A percentile compares a stretch with the other conserved stretches of the same genome.
These are phyloP conservation scores for Sarcophaga caerulescens DNA, from an alignment of 2,888 invertebrate species.

Conservation along the genomic window DNA sequence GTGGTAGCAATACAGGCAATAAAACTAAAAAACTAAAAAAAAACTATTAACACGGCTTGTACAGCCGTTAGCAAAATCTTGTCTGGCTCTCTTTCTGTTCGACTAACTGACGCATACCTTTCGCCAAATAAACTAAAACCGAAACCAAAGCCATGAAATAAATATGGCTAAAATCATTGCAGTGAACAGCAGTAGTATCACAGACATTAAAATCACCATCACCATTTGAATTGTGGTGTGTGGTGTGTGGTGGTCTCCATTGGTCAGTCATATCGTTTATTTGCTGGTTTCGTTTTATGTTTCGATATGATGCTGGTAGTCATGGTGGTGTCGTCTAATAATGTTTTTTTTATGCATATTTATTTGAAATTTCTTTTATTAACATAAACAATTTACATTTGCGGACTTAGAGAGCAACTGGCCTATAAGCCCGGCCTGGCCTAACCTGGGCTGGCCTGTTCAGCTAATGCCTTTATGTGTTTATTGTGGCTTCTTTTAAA, in stretches of 20 bases:
- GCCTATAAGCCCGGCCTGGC: too few species aligned
- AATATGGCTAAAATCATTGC: not conserved
- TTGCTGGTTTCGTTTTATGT: slow-evolving; percentile 8
- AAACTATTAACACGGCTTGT: slow-evolving; percentile 64
- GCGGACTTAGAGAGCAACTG: not conserved
- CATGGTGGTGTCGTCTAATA: not conserved
- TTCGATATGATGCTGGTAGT: not conserved
- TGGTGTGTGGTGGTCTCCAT: slow-evolving; percentile 39
- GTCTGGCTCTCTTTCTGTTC: slow-evolving; percentile 15
- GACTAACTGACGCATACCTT: slow-evolving; percentile 36
- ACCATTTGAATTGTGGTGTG: too few species aligned
- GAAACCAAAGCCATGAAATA: not conserved
- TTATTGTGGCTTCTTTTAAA: slow-evolving; percentile 29
- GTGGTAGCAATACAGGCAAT: slow-evolving; percentile 51
- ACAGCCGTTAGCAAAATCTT: slow-evolving; percentile 47
- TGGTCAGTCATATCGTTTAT: slow-evolving; percentile 8
- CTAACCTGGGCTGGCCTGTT: not conserved
- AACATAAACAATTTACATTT: not conserved
- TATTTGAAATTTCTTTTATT: slow-evolving; percentile 5
- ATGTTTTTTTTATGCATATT: slow-evolving; percentile 3
- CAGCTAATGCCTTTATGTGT: slow-evolving; percentile 37
- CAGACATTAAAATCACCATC: too few species aligned
- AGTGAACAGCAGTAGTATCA: slow-evolving; percentile 35
- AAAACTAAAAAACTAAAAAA: slow-evolving; percentile 29
- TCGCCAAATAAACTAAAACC: slow-evolving; percentile 56